A percentile compares a stretch with the other conserved stretches of the same genome.
Conservation (phyloP, 1,140 invertebrate genomes). For the Lordiphosa clarofinis region DNA sequence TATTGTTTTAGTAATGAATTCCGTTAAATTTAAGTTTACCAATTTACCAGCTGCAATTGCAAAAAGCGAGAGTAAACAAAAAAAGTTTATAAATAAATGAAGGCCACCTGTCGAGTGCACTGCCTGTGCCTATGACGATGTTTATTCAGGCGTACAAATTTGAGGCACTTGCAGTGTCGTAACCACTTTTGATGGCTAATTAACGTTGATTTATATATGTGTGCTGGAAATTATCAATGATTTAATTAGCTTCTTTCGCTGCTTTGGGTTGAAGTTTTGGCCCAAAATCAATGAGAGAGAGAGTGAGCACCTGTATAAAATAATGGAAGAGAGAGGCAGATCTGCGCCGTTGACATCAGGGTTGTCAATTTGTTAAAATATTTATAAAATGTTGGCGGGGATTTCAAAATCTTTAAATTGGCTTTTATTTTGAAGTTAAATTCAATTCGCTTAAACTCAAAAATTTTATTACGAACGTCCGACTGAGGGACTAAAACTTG, state of each 20-base stretch:
- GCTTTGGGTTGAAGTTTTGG: conserved; percentile 12
- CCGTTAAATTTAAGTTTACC: conserved; percentile 7
- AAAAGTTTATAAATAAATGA: conserved; percentile 50
- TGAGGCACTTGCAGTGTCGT: neutral
- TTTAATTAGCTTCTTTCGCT: conserved; percentile 40
- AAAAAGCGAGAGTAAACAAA: conserved; percentile 32
- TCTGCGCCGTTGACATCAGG: conserved; percentile 2
- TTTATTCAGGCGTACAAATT: conserved; percentile 47
- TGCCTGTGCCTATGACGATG: conserved; percentile 31
- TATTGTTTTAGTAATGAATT: conserved; percentile 37
- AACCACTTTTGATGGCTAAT: conserved; percentile 24
- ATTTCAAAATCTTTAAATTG: too few species aligned
- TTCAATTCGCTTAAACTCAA: too few species aligned
- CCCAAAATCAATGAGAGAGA: conserved; percentile 37
- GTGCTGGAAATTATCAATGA: conserved; percentile 36
- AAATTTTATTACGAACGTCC: too few species aligned
- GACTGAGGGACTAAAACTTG: too few species aligned
- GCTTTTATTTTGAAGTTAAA: too few species aligned
- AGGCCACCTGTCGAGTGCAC: conserved; percentile 71
- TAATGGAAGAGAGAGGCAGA: neutral
- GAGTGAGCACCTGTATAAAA: conserved; percentile 11
- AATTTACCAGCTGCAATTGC: conserved; percentile 7
- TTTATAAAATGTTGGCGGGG: neutral
- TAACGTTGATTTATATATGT: conserved; percentile 29
- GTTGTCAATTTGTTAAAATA: conserved; percentile 15